phyloP scores from a whole-genome alignment of 2,113 vertebrate genomes.

The Gymnarchus niloticus region DNA sequence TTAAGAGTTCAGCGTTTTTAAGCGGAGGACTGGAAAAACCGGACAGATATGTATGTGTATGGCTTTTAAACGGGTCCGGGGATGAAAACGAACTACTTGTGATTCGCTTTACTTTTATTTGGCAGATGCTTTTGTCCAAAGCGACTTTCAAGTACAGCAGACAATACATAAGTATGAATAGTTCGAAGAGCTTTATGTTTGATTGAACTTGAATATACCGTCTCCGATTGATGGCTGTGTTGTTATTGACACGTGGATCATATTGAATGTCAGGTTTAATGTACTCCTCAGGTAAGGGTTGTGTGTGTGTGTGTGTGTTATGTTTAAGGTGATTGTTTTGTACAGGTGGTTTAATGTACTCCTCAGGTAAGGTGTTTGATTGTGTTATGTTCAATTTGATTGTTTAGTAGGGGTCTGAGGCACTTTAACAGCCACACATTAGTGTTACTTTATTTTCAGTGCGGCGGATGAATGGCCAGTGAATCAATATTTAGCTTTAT shows the following conservation, averaged over 20 bases:
- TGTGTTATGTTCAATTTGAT: neutral
- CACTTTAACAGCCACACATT: neutral
- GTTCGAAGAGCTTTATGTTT: neutral
- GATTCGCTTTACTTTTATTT: neutral
- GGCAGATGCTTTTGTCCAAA: neutral
- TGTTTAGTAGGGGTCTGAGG: neutral
- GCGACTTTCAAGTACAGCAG: neutral
- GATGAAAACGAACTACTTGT: neutral
- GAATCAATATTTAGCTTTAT: neutral
- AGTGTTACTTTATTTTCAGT: neutral
- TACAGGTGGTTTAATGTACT: neutral
- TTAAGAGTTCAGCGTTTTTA: neutral
- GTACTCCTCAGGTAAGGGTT: too few relatives aligned
- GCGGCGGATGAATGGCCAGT: neutral
- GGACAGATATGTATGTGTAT: too few relatives aligned
- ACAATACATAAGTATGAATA: neutral
- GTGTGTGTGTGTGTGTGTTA: neutral
- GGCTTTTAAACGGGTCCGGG: neutral
- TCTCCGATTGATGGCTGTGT: too few relatives aligned
- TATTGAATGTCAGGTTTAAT: too few relatives aligned
- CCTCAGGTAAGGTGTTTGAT: neutral
- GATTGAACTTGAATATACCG: too few relatives aligned
- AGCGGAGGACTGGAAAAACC: neutral
- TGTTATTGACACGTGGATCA: too few relatives aligned
- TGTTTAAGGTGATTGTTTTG: neutral